phyloP scores from a whole-genome alignment of 2,888 invertebrate genomes.

The Ceraclea dissimilis region DNA sequence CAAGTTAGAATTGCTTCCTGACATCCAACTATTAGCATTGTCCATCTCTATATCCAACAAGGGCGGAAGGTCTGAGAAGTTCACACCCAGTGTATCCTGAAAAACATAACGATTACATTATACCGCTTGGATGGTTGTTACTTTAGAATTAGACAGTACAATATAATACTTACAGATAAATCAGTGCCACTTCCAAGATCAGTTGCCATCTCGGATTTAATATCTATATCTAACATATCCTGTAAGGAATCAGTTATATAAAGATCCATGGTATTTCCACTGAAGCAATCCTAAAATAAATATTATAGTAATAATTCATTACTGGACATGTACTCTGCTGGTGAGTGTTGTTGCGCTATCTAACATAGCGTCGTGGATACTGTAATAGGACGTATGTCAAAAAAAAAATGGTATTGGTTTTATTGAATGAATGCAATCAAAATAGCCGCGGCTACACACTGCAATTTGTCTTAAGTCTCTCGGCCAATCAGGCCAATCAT shows the following conservation, averaged over 20 bases:
- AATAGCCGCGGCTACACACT: no score
- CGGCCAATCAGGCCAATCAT: no score
- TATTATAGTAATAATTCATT: conserved; percentile 9
- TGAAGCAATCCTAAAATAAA: conserved; percentile 45
- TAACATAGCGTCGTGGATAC: no score
- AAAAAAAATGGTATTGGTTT: no score
- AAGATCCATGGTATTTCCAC: conserved; percentile 46
- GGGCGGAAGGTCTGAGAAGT: conserved; percentile 56
- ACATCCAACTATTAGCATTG: conserved; percentile 37
- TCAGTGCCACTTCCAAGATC: conserved; percentile 67
- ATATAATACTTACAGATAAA: conserved; percentile 42
- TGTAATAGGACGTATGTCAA: no score
- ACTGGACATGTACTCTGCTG: no score
- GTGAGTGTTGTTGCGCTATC: not conserved
- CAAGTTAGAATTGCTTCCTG: conserved; percentile 39
- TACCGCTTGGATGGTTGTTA: not conserved
- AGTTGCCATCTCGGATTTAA: conserved; percentile 77
- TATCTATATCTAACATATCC: conserved; percentile 86
- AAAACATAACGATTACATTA: conserved; percentile 26
- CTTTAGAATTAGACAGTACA: not conserved
- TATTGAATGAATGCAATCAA: no score
- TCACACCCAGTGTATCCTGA: conserved; percentile 53
- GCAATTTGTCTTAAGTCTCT: no score
- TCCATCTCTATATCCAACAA: conserved; percentile 60
- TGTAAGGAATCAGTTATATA: conserved; percentile 69